phyloP scores from a whole-genome alignment of 2,888 invertebrate genomes.

The Chrysotoxum bicinctum region DNA sequence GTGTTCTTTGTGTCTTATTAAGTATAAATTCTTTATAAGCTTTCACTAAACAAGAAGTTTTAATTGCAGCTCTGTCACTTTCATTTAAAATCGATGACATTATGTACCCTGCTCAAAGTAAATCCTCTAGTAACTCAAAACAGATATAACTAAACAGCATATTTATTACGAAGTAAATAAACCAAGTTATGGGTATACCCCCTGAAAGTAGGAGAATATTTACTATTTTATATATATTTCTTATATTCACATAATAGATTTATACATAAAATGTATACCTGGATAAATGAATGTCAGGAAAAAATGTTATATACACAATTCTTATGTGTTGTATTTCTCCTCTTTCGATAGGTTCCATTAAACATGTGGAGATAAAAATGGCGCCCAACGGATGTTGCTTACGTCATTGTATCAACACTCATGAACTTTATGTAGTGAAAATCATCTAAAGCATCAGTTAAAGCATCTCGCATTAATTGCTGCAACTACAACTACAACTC shows the following conservation, averaged over 20 bases:
- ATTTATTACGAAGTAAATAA: not conserved
- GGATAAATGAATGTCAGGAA: not conserved
- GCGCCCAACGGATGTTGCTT: slow-evolving; percentile 40
- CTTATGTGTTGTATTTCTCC: slow-evolving; percentile 32
- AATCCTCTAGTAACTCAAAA: slow-evolving; percentile 9
- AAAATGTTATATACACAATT: not conserved
- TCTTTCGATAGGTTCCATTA: slow-evolving; percentile 28
- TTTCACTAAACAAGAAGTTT: slow-evolving; percentile 2
- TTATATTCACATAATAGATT: not conserved
- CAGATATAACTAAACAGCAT: not conserved
- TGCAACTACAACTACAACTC: not conserved
- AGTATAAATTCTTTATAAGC: slow-evolving; percentile 1
- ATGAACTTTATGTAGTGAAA: too few species aligned
- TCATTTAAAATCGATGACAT: slow-evolving; percentile 32
- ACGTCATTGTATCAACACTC: slow-evolving; percentile 59
- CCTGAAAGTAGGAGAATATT: not conserved
- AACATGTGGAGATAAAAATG: slow-evolving; percentile 31
- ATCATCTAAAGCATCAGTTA: too few species aligned
- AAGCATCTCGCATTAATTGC: not conserved
- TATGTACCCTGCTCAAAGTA: slow-evolving; percentile 26
- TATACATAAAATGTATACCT: not conserved
- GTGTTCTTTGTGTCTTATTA: not conserved
- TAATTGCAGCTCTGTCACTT: slow-evolving; percentile 26
- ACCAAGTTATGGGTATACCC: not conserved
- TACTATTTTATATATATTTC: not conserved